These are phyloP conservation scores for Rhineura floridana DNA, from an alignment of 2,113 vertebrate genomes.

Conservation along the genomic window DNA sequence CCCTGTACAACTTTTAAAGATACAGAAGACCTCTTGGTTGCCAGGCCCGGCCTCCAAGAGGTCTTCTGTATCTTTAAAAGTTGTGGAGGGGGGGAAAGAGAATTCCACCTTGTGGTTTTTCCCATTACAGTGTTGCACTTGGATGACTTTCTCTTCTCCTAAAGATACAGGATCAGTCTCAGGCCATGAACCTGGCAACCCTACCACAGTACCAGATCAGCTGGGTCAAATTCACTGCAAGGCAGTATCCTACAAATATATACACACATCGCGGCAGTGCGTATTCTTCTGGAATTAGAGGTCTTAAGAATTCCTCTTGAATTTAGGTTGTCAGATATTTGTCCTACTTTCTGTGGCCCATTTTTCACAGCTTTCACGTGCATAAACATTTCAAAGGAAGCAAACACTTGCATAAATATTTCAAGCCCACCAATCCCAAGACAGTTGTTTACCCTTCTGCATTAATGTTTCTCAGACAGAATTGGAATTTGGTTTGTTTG, in stretches of 20 bases:
- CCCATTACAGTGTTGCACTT: too few relatives aligned
- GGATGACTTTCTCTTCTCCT: too few relatives aligned
- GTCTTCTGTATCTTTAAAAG: too few relatives aligned
- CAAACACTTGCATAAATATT: slow-evolving; percentile 4
- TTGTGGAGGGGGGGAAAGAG: too few relatives aligned
- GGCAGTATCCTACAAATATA: not conserved
- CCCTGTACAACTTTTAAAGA: too few relatives aligned
- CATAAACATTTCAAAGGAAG: not conserved
- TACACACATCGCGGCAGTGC: not conserved
- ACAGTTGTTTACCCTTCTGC: not conserved
- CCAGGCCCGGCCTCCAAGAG: too few relatives aligned
- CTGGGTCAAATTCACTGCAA: not conserved
- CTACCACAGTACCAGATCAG: not conserved
- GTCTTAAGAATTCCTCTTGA: not conserved
- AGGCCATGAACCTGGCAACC: too few relatives aligned
- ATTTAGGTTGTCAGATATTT: not conserved
- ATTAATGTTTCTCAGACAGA: not conserved
- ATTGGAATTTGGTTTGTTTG: not conserved
- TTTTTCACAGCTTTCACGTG: not conserved
- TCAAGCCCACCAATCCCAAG: not conserved
- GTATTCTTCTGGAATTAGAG: too few relatives aligned
- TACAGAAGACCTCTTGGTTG: too few relatives aligned
- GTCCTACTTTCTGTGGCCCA: not conserved
- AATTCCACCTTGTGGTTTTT: too few relatives aligned
- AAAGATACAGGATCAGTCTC: too few relatives aligned